Percentiles rank a stretch among this genome's conserved stretches.
These are phyloP conservation scores for Phoenicopterus ruber DNA, from an alignment of 2,113 vertebrate species.

Conservation along the genomic window DNA sequence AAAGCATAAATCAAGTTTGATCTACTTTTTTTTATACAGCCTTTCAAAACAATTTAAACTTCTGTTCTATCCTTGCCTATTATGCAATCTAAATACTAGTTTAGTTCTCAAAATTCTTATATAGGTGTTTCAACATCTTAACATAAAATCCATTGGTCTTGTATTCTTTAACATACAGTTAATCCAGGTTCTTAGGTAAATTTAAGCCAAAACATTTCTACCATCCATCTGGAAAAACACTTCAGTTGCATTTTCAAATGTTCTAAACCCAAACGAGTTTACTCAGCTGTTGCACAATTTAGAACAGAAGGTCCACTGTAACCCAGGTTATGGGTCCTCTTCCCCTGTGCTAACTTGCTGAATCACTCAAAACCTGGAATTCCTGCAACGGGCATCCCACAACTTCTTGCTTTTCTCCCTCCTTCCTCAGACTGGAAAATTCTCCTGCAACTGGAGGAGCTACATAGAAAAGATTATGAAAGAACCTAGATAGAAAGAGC, in stretches of 20 bases:
- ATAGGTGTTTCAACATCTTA: background rate
- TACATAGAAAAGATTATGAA: background rate
- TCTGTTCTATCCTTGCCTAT: background rate
- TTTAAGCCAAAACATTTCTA: background rate
- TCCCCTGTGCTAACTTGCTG: background rate
- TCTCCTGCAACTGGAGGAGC: background rate
- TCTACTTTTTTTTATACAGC: background rate
- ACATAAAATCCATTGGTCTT: background rate
- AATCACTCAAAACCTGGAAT: background rate
- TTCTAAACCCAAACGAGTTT: background rate
- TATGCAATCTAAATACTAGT: background rate
- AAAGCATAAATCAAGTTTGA: background rate
- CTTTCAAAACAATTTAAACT: background rate
- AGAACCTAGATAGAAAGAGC: background rate
- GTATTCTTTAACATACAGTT: background rate
- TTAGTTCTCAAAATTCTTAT: background rate
- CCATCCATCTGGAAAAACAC: background rate
- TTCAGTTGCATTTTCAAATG: background rate
- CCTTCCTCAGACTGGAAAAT: background rate
- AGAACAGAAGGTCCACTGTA: background rate
- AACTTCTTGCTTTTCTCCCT: background rate
- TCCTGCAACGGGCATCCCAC: background rate
- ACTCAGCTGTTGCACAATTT: background rate
- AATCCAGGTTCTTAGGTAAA: background rate
- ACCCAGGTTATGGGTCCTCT: background rate